A percentile compares a stretch with the other conserved stretches of the same genome.
Evolutionary conservation across 2,888 invertebrate species (phyloP).

Genomic region (Ferrisia virgata): DNA sequence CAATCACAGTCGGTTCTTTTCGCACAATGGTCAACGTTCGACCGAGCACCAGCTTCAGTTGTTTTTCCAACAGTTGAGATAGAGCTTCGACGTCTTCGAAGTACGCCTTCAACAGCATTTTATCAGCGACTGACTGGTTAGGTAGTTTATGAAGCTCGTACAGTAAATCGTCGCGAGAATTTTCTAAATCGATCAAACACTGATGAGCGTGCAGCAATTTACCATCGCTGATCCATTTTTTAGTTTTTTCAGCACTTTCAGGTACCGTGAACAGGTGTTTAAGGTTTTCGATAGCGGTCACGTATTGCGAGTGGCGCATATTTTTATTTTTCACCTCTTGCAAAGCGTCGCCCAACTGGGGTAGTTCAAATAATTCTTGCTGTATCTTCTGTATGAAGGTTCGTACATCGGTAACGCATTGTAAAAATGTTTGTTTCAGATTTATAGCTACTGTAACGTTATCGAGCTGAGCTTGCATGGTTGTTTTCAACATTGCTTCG

Average conservation of each 20-base stretch:
- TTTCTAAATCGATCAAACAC: conserved; percentile 91
- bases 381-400: conserved; percentile 73
- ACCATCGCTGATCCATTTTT: conserved; percentile 90
- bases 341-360: conserved; percentile 74
- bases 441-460: conserved; percentile 91
- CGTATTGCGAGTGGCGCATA: conserved; percentile 91
- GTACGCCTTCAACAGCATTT: conserved; percentile 89
- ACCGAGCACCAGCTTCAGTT: conserved; percentile 82
- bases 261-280: conserved; percentile 98
- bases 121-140: conserved; percentile 84
- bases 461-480: conserved; percentile 96
- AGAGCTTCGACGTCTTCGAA: conserved; percentile 92
- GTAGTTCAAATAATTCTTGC: conserved; percentile 70
- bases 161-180: conserved; percentile 90
- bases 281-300: conserved; percentile 95
- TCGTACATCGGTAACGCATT: conserved; percentile 70
- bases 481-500: conserved; percentile 94
- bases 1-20: conserved; percentile 91
- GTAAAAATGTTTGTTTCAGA: conserved; percentile 79
- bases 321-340: conserved; percentile 88
- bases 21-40: conserved; percentile 90
- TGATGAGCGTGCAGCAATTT: conserved; percentile 93
- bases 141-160: conserved; percentile 92
- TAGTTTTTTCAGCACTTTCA: conserved; percentile 90
- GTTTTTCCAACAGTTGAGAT: conserved; percentile 84